Conservation (phyloP, 1,140 invertebrate species). For the Trachymyrmex septentrionalis region DNA sequence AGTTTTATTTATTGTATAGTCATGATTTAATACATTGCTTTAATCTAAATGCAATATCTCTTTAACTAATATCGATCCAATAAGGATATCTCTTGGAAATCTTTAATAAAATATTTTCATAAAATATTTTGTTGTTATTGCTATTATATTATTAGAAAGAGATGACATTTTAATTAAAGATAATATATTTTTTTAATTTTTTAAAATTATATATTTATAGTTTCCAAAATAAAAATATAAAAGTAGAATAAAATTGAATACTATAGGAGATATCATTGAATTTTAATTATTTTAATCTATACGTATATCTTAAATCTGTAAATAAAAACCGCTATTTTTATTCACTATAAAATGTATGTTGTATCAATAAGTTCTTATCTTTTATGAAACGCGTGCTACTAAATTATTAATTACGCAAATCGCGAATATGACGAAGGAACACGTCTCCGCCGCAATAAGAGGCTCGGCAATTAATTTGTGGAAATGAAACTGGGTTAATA, state of each 20-base stretch:
- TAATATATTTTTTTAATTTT: background rate
- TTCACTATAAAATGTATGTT: background rate
- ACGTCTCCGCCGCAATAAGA: constrained; percentile 4
- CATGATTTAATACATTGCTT: background rate
- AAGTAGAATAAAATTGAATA: too few relatives aligned
- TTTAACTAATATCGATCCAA: background rate
- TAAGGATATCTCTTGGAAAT: background rate
- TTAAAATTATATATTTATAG: background rate
- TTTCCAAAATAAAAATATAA: too few relatives aligned
- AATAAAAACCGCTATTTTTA: background rate
- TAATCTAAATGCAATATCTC: background rate
- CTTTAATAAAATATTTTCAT: background rate
- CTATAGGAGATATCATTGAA: background rate
- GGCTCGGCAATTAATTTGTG: constrained; percentile 41
- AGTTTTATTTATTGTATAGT: background rate
- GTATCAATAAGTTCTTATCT: background rate
- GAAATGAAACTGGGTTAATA: constrained; percentile 57
- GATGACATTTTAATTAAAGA: background rate
- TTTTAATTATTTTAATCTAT: background rate
- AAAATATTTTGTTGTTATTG: background rate
- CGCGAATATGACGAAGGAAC: background rate
- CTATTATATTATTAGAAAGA: background rate
- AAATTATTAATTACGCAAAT: constrained; percentile 34
- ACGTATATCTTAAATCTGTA: background rate
- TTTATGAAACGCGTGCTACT: background rate